Percentiles rank a stretch among this genome's conserved stretches.
Conservation (phyloP, 2,113 vertebrate species). For the Rhinoderma darwinii region DNA sequence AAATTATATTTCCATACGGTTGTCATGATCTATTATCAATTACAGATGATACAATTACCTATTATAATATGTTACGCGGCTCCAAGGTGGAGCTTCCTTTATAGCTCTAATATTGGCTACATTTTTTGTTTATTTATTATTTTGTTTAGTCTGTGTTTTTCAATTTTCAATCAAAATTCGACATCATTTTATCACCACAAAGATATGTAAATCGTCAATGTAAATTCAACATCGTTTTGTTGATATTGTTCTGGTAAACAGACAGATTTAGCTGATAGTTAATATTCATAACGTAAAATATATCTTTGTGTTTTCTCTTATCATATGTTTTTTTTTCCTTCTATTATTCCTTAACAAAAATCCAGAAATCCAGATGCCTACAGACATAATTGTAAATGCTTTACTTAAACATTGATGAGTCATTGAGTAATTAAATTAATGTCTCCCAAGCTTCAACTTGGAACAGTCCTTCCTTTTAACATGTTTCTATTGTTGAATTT, state of each 20-base stretch:
- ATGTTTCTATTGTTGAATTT: constrained; percentile 47
- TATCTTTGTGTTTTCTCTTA: not conserved
- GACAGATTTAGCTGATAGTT: not conserved
- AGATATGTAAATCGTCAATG: not conserved
- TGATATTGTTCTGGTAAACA: not conserved
- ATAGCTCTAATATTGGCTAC: too few species aligned
- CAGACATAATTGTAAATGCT: not conserved
- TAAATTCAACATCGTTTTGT: not conserved
- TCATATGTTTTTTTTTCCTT: not conserved
- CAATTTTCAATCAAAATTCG: not conserved
- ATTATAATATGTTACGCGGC: too few species aligned
- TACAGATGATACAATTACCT: too few species aligned
- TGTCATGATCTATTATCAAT: too few species aligned
- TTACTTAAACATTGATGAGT: constrained; percentile 21
- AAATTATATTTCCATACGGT: too few species aligned
- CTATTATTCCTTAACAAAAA: not conserved
- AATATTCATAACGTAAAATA: not conserved
- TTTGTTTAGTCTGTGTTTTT: too few species aligned
- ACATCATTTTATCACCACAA: not conserved
- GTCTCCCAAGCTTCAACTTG: constrained; percentile 39
- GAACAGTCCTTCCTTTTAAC: constrained; percentile 45
- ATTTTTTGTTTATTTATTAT: too few species aligned
- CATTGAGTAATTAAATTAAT: constrained; percentile 47
- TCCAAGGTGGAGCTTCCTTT: too few species aligned
- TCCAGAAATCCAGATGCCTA: not conserved